phyloP scores from a whole-genome alignment of 2,113 vertebrate genomes.

The Nothocercus julius region DNA sequence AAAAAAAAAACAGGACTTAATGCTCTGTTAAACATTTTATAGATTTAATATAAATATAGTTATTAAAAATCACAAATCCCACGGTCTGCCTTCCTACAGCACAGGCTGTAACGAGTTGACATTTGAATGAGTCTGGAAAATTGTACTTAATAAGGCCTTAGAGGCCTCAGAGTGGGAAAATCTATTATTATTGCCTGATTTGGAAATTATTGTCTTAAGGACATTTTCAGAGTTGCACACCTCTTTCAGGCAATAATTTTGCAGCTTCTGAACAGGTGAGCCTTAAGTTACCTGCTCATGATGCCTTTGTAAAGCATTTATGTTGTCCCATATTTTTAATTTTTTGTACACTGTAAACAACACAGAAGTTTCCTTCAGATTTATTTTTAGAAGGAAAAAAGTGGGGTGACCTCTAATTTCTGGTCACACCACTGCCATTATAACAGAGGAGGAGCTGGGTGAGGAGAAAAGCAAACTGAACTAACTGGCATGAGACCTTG shows the following conservation, averaged over 20 bases:
- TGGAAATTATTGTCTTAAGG: neutral
- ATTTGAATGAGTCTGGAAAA: slow-evolving; percentile 53
- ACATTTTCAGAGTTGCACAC: neutral
- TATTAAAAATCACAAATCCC: slow-evolving; percentile 17
- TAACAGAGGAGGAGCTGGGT: neutral
- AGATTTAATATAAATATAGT: slow-evolving; percentile 45
- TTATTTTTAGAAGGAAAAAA: neutral
- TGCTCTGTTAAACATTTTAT: slow-evolving; percentile 7
- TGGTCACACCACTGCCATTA: neutral
- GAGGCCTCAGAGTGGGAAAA: slow-evolving; percentile 21
- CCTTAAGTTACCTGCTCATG: neutral
- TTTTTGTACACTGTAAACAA: neutral
- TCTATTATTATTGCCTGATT: neutral
- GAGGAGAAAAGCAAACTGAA: neutral
- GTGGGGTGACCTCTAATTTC: neutral
- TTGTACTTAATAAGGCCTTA: slow-evolving; percentile 33
- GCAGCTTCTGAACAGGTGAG: neutral
- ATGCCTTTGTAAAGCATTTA: neutral
- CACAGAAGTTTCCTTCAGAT: neutral
- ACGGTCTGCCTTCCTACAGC: neutral
- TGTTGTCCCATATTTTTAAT: neutral
- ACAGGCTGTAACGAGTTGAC: neutral
- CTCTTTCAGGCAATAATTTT: neutral
- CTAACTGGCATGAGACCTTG: rapidly evolving
- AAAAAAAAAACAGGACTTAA: neutral